Evolutionary conservation across 2,113 vertebrate species (phyloP), one percentile per base, ranked within the genome.

Genomic region (Pterophyllum scalare): DNA sequence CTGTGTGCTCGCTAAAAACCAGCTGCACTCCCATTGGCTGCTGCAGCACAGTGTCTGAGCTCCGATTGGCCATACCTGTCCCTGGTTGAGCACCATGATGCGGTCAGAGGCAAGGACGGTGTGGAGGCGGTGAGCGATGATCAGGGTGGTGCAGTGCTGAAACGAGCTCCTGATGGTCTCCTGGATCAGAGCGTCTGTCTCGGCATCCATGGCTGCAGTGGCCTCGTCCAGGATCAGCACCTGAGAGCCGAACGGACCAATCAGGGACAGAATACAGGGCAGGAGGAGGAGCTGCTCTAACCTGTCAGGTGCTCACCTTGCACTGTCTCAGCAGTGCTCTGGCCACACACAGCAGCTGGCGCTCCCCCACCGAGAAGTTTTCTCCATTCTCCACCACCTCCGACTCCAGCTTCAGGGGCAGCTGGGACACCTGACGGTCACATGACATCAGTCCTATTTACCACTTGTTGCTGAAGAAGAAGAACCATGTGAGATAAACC

Each of bases 321-420:
- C 97, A 98, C 57, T 95, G 97, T 24, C 98, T 96, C 26, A 99
- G 95, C 62, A 99, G 92, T 60, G 95, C 97, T 87, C 98, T 95
- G 0, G 97, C 97, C 54, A 99, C 96, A 80, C 97, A 98, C 57
- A 99, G 83, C 33, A 99, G 95, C 94, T 99, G 98, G 52, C 97
- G 94, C 74, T 99, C 97, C 61, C 98, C 98, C 70, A 98, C 97
- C 0, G 97, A 98, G 86, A 99, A 98, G 93, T 99, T 99, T 15
- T 98, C 98, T 2, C 98, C 98, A 0, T 99, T 98, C 94, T 98
- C 97, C 92, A 98, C 93, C 83, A 99, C 97, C 96, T 98, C 97
- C 1, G 97, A 97, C 82, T 98, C 97, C 75, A 99, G 94, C 95
- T 97, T 98, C 93, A 97, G 94, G 61, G 97, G 97, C 93, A 99